Conservation (phyloP, 2,113 vertebrate species). For the Osmerus mordax region DNA sequence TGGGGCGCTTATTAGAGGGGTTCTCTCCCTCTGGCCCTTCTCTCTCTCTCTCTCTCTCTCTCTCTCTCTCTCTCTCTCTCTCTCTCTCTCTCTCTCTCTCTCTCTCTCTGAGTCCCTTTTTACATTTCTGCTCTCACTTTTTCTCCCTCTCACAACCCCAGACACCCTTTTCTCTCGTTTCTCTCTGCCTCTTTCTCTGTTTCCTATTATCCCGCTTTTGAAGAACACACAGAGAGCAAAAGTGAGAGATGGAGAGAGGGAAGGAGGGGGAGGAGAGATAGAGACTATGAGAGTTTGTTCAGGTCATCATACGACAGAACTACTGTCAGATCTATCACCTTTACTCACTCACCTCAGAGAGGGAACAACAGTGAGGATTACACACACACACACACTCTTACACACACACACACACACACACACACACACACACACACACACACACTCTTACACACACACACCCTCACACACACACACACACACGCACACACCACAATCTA, state of each 20-base stretch:
- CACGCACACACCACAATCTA: neutral
- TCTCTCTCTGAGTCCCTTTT: constrained; percentile 66
- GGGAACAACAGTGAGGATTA: neutral
- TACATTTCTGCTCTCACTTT: constrained; percentile 53
- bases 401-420: too few relatives aligned
- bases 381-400: neutral
- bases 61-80: constrained; percentile 78
- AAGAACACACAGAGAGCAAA: neutral
- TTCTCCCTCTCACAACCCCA: neutral
- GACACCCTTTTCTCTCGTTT: neutral
- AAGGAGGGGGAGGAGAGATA: neutral
- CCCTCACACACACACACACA: too few relatives aligned
- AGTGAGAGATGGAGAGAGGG: neutral
- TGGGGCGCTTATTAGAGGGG: neutral
- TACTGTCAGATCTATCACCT: neutral
- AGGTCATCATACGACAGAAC: too few relatives aligned
- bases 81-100: constrained; percentile 21
- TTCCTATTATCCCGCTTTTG: constrained; percentile 8
- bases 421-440: too few relatives aligned
- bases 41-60: constrained; percentile 84
- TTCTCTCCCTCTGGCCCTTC: constrained; percentile 78
- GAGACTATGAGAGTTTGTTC: neutral
- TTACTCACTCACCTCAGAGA: neutral
- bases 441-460: too few relatives aligned
- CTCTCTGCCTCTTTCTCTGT: neutral